A percentile compares a stretch with the other conserved stretches of the same genome.
Conservation (phyloP, 2,888 invertebrate species). For the Stenolophus ochropezus region DNA sequence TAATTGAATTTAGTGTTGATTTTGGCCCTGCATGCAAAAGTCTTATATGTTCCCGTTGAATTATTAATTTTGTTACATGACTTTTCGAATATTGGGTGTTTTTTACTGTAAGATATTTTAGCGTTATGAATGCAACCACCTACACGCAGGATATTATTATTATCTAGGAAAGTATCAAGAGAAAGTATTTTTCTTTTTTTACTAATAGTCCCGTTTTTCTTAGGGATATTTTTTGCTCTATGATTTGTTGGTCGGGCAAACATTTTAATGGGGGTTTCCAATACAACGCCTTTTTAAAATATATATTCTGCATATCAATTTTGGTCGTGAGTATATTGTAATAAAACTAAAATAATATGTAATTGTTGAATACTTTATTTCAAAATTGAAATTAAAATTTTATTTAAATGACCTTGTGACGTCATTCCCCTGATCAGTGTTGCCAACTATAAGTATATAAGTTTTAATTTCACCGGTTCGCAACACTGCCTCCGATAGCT, state of each 20-base stretch:
- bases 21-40: neutral
- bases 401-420: neutral
- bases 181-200: neutral
- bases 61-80: neutral
- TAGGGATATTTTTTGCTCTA: neutral
- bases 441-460: too few species aligned
- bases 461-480: too few species aligned
- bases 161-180: neutral
- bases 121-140: neutral
- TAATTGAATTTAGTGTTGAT: neutral
- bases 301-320: too few species aligned
- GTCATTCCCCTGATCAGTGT: too few species aligned
- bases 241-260: neutral
- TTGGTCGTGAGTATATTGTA: too few species aligned
- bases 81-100: neutral
- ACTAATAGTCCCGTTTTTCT: neutral
- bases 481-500: too few species aligned
- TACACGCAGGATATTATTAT: slow-evolving; percentile 1
- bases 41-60: neutral
- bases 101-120: neutral
- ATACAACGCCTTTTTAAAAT: too few species aligned
- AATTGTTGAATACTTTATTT: too few species aligned
- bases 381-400: neutral
- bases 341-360: too few species aligned
- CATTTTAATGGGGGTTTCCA: neutral